phyloP scores from a whole-genome alignment of 2,797 vertebrate species.

The Danio aesculapii region DNA sequence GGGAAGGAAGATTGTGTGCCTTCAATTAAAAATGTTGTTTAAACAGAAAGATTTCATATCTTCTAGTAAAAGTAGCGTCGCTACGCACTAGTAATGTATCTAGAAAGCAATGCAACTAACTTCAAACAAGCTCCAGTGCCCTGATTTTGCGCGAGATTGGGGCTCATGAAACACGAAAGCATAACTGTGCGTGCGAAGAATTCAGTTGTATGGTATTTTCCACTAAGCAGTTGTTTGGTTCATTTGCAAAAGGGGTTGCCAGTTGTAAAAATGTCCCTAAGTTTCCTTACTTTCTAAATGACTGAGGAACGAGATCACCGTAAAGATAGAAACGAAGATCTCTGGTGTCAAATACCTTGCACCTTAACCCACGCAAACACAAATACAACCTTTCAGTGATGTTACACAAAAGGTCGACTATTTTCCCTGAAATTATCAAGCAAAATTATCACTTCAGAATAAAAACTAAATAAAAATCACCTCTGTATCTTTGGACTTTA shows the following conservation, averaged over 20 bases:
- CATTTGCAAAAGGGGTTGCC: slow-evolving; percentile 13
- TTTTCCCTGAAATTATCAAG: slow-evolving; percentile 22
- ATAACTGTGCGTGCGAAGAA: slow-evolving; percentile 26
- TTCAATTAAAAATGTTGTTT: neutral
- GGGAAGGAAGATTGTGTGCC: too few relatives aligned
- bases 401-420: slow-evolving; percentile 10
- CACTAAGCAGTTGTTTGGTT: slow-evolving; percentile 34
- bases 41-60: neutral
- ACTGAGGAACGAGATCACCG: slow-evolving; percentile 4
- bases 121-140: neutral
- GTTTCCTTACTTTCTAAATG: slow-evolving; percentile 46
- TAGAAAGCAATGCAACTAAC: neutral
- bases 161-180: slow-evolving; percentile 17
- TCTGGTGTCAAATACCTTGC: slow-evolving; percentile 4
- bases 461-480: neutral
- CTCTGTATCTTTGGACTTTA: neutral
- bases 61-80: neutral
- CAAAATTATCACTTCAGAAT: neutral
- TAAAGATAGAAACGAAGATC: slow-evolving; percentile 10
- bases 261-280: slow-evolving; percentile 31
- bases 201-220: slow-evolving; percentile 32
- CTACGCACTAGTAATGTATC: neutral
- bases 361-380: slow-evolving; percentile 20
- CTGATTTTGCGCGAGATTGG: slow-evolving; percentile 15
- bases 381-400: neutral